Conservation (phyloP, 2,888 invertebrate species). For the Tenthredo distinguenda region DNA sequence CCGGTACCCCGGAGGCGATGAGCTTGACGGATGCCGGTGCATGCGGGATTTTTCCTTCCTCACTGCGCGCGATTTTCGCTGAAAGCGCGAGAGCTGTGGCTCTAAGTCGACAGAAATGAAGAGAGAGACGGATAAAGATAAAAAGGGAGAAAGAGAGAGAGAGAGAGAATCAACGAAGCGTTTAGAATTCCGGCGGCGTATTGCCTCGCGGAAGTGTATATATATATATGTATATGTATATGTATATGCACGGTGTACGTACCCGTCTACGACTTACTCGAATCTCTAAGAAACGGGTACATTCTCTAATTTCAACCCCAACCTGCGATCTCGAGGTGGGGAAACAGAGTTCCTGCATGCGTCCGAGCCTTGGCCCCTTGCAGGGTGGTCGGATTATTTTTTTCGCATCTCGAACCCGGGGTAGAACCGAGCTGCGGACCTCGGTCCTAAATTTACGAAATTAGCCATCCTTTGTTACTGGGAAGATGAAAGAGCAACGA, state of each 20-base stretch:
- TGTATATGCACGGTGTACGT: too few relatives aligned
- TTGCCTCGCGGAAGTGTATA: neutral
- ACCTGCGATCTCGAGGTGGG: neutral
- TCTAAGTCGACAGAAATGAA: conserved; percentile 10
- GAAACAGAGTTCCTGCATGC: neutral
- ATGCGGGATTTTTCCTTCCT: conserved; percentile 15
- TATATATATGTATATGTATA: neutral
- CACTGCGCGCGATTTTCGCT: neutral
- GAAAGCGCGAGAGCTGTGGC: neutral
- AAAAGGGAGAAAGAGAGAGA: neutral
- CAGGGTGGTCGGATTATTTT: neutral
- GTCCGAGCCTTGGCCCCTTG: neutral
- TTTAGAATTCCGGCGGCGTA: conserved; percentile 4
- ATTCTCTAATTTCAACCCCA: neutral
- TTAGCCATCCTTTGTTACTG: conserved; percentile 31
- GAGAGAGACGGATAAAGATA: neutral
- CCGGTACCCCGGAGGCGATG: neutral
- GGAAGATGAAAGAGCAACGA: conserved; percentile 36
- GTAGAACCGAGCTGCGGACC: neutral
- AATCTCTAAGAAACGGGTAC: neutral
- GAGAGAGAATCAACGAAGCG: neutral
- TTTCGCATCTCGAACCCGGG: neutral
- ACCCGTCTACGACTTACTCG: neutral
- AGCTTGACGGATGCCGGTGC: conserved; percentile 32
- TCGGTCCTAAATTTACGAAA: conserved; percentile 24